Base-by-base conservation (phyloP, 2,888 invertebrate species). In the Cylindroiulus punctatus region DNA sequence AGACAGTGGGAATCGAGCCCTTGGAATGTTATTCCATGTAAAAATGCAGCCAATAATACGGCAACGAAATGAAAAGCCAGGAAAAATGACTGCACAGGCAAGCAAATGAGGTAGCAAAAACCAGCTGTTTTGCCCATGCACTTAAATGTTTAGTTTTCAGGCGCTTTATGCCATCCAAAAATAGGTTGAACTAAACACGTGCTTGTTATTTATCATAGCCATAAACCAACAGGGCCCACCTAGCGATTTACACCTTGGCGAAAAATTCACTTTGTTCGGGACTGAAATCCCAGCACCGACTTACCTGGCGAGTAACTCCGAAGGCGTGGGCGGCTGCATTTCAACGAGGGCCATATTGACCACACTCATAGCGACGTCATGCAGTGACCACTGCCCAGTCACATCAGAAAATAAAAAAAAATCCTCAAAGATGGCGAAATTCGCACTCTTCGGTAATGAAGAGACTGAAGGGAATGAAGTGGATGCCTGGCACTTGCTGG, bases 281-380 rank as follows among this genome's bases (percentile, higher is more conserved):
- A 30, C 30, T 17, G 44, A 44, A 44, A 12, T 44, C 7, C 10
- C 83, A 19, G 44, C 5, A 22, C 26, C 44, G 22, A 44, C 82
- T 86, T 82, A 86, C 86, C 86, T 86, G 8, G 32, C 32, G 17
- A 86, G 26, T 82, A 86, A 82, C 22, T 65, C 30, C 26, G 86
- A 82, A 57, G 86, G 86, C 47, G 86, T 44, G 14, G 82, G 76
- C 5, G 76, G 86, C 47, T 82, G 86, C 86, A 86, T 86, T 86
- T 86, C 86, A 19, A 86, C 81, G 47, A 86, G 81, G 26, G 86
- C 86, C 86, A 86, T 86, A 26, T 42, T 81, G n/a, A 86, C 57
- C 83, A 44, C 83, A 83, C 83, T 76, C 76, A 76, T 76, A 30
- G 30, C 30, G 30, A 7, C 36, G 36, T 36, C 36, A 2, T 10